These are phyloP conservation scores for Cacoxenus indagator DNA, from an alignment of 2,888 invertebrate species.

Conservation along the genomic window DNA sequence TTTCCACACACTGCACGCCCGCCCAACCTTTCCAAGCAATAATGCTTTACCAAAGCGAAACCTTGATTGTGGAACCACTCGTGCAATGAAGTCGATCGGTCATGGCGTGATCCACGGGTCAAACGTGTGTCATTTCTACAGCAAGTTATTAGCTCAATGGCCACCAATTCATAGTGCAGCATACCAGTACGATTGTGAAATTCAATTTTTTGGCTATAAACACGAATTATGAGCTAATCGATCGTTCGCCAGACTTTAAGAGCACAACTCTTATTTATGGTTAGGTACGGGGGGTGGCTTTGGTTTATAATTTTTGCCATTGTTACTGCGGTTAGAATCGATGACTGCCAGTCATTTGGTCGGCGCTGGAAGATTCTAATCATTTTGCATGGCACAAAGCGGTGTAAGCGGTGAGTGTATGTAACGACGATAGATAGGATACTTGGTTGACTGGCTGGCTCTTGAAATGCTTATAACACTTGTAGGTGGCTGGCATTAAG, in stretches of 20 bases:
- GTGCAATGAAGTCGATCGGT: no score
- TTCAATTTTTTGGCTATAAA: conserved; percentile 50
- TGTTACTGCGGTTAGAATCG: no score
- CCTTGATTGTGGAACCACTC: conserved; percentile 3
- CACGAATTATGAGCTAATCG: conserved; percentile 60
- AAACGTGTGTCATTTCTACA: background rate
- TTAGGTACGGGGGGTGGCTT: background rate
- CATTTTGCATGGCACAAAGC: no score
- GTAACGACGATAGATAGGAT: no score
- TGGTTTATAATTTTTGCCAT: background rate
- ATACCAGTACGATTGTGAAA: conserved; percentile 37
- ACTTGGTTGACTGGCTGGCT: background rate
- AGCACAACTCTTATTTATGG: background rate
- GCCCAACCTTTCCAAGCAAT: background rate
- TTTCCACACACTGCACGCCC: background rate
- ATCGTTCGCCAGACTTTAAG: conserved; percentile 4
- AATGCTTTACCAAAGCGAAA: background rate
- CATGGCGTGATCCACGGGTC: background rate
- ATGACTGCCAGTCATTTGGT: no score
- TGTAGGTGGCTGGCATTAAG: conserved; percentile 31
- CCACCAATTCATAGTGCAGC: background rate
- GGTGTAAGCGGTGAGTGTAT: background rate
- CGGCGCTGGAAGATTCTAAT: no score
- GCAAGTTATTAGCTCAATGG: background rate
- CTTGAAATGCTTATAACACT: background rate